Conservation (phyloP, 2,113 vertebrate genomes). For the Sebastes fasciatus region DNA sequence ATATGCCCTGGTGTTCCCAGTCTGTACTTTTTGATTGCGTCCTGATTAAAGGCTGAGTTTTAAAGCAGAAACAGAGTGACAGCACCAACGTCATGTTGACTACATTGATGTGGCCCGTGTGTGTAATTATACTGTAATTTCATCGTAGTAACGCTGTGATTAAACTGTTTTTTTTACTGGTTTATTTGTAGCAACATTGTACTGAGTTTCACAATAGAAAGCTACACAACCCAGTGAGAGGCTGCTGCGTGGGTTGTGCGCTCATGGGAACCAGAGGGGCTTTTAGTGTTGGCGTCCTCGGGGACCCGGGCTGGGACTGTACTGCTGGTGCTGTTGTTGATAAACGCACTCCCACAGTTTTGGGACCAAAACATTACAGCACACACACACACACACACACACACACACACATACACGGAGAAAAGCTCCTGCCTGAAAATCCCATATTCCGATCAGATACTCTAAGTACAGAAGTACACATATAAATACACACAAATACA, state of each 20-base stretch:
- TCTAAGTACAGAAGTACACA: neutral
- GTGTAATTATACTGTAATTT: slow-evolving; percentile 70
- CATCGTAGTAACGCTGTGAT: slow-evolving; percentile 58
- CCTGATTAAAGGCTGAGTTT: slow-evolving; percentile 66
- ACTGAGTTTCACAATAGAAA: slow-evolving; percentile 62
- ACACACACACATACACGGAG: neutral
- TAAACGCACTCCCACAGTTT: slow-evolving; percentile 59
- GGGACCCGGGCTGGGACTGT: slow-evolving; percentile 43
- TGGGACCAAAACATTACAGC: slow-evolving; percentile 40
- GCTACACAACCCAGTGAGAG: slow-evolving; percentile 34
- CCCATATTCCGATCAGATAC: slow-evolving; percentile 1
- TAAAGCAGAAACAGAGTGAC: slow-evolving; percentile 34
- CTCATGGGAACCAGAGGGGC: slow-evolving; percentile 70
- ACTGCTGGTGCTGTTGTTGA: slow-evolving; percentile 66
- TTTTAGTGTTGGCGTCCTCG: slow-evolving; percentile 40
- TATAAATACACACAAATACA: slow-evolving; percentile 2
- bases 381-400: slow-evolving; percentile 7
- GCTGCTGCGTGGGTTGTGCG: slow-evolving; percentile 21
- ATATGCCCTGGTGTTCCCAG: neutral
- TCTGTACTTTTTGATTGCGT: slow-evolving; percentile 51
- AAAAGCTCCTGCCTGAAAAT: neutral
- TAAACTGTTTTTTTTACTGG: slow-evolving; percentile 56
- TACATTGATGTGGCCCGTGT: slow-evolving; percentile 64
- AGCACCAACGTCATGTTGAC: slow-evolving; percentile 42
- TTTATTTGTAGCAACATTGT: slow-evolving; percentile 73